phyloP scores from a whole-genome alignment of 2,888 invertebrate species.

The Allacma fusca region DNA sequence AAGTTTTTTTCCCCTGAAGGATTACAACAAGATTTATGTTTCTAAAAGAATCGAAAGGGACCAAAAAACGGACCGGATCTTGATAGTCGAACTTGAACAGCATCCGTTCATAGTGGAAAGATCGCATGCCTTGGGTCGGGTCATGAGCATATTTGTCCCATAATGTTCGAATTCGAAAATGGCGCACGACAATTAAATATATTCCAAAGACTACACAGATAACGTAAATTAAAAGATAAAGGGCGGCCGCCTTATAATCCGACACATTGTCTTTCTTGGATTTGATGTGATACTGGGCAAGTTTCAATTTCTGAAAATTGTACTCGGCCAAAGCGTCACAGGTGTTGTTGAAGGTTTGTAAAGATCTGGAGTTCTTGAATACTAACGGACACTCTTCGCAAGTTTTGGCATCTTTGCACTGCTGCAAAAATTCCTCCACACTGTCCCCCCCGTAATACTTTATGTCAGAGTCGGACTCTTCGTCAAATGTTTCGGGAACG shows the following conservation, averaged over 20 bases:
- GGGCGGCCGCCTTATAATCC: background rate
- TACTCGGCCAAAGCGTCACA: slow-evolving; percentile 17
- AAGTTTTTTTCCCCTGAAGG: no score
- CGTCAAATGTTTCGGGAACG: background rate
- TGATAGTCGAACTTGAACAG: slow-evolving; percentile 19
- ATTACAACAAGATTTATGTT: no score
- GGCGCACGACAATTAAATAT: background rate
- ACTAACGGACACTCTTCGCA: slow-evolving; percentile 20
- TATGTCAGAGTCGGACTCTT: background rate
- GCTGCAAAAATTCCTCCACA: no score
- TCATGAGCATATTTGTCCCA: slow-evolving; percentile 24
- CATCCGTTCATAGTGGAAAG: slow-evolving; percentile 29
- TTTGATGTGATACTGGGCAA: background rate
- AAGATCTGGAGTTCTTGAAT: background rate
- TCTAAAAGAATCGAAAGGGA: no score
- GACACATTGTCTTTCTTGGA: background rate
- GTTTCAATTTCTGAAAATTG: slow-evolving; percentile 17
- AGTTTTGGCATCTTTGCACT: background rate
- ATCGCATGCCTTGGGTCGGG: slow-evolving; percentile 32
- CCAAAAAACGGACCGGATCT: background rate
- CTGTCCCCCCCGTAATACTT: no score
- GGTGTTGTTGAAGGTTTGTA: background rate
- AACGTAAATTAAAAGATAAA: background rate
- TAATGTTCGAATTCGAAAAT: background rate
- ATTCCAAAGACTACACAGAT: slow-evolving; percentile 7